Evolutionary conservation across 2,888 invertebrate species (phyloP).

Genomic region (Lasiommata megera): DNA sequence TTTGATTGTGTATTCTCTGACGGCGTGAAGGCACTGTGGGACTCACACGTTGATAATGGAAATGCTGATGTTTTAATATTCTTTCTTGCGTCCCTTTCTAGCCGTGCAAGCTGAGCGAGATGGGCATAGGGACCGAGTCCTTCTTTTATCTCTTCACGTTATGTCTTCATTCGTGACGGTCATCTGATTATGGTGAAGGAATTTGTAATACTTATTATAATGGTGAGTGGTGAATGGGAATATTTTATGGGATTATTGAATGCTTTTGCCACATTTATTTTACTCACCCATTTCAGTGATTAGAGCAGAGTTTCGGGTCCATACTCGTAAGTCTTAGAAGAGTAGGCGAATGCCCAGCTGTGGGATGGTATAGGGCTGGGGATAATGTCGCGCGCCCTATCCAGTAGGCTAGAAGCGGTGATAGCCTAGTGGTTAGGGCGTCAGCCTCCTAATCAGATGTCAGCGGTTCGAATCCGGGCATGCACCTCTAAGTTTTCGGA

Average conservation of each 20-base stretch:
- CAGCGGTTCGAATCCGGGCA: no score
- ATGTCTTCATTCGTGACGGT: conserved; percentile 60
- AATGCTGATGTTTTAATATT: conserved; percentile 54
- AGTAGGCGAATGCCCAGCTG: no score
- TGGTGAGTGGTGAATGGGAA: conserved; percentile 29
- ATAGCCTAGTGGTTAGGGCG: no score
- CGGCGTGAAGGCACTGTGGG: conserved; percentile 51
- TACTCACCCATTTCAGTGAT: background rate
- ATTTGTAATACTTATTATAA: conserved; percentile 30
- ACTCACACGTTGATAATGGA: conserved; percentile 73
- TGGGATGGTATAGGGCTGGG: no score
- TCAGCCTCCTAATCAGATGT: no score
- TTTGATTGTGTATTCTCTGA: conserved; percentile 59
- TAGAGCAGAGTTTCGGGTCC: no score
- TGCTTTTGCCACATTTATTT: conserved; percentile 20
- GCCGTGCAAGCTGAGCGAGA: conserved; percentile 19
- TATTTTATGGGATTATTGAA: conserved; percentile 31
- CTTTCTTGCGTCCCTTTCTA: conserved; percentile 44
- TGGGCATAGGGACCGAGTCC: conserved; percentile 23
- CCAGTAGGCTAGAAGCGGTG: no score
- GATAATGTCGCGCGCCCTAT: no score
- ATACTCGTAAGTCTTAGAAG: no score
- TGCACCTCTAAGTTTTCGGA: no score
- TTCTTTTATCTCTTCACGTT: conserved; percentile 30
- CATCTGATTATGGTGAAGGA: conserved; percentile 54